Evolutionary conservation across 2,113 vertebrate genomes (phyloP), one percentile per base, ranked within the genome.

Genomic region (Gobio gobio): DNA sequence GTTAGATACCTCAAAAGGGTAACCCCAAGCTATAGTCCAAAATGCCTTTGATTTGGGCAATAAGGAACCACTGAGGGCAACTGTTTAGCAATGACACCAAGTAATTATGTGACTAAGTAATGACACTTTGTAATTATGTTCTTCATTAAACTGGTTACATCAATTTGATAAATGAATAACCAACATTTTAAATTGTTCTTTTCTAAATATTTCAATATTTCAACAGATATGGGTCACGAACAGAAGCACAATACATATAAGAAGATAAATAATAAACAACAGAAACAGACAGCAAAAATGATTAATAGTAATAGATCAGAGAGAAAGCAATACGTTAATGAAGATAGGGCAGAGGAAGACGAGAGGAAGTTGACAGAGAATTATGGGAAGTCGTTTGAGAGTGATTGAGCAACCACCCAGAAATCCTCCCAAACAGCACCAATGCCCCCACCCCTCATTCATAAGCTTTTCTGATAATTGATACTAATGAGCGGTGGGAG

Each of bases 401-500:
- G 61, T 10, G 58, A 43, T 10, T 75, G 70, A 49, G 33, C 22
- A 63, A 79, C 77, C 77, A 79, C 77, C 58, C 77, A 79, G 58
- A 79, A 79, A 63, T 26, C 36, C 77, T 63, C 58, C 58, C 12
- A 79, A 76, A 79, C 77, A 61, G 76, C 36, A 59, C 12, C 22
- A n/a, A 43, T 43, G 40, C 8, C 40, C 29, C 40, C 58, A 63
- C 58, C 40, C 8, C 22, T 63, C 14, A 77, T 83, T 86, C 66
- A 88, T 74, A 64, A 66, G 74, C 63, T 74, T 85, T 47, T 68
- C 14, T 33, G 45, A 79, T 83, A 85, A 88, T 88, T 83, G 59
- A 88, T 83, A 86, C 66, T 83, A 88, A 88, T 66, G 87, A 86
- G 87, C 81, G 5, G 45, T 5, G 24, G 4, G 36, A 18, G 56